These are phyloP conservation scores for Zaprionus taronus DNA, from an alignment of 1,140 invertebrate species.

Conservation along the genomic window DNA sequence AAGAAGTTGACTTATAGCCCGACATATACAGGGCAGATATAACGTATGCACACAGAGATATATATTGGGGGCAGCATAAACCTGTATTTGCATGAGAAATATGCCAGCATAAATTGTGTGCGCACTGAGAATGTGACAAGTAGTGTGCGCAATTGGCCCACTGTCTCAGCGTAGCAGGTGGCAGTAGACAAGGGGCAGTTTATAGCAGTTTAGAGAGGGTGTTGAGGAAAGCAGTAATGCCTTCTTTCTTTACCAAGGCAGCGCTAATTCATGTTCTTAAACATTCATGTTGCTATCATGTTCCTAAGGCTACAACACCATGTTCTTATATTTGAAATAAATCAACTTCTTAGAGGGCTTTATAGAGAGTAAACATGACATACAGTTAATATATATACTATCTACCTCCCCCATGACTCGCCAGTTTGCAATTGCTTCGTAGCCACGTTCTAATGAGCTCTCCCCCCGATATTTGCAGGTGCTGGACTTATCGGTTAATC, in stretches of 20 bases:
- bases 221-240: no score
- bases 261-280: no score
- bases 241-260: no score
- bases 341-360: no score
- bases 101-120: neutral
- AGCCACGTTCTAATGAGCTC: neutral
- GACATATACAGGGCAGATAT: constrained; percentile 6
- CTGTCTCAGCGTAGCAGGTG: neutral
- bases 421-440: constrained; percentile 85
- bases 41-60: constrained; percentile 14
- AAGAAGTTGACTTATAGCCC: constrained; percentile 60
- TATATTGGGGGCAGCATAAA: constrained; percentile 20
- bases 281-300: no score
- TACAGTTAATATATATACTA: neutral
- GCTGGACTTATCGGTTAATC: constrained; percentile 87
- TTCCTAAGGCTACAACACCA: no score
- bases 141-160: neutral
- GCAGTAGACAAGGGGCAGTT: neutral
- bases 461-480: constrained; percentile 85
- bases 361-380: neutral
- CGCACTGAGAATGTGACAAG: neutral
- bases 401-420: neutral
- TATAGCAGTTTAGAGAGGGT: neutral
- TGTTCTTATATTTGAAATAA: no score
- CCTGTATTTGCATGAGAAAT: constrained; percentile 20